Percentiles rank a stretch among this genome's conserved stretches.
These are phyloP conservation scores for Phymanthus crucifer DNA, from an alignment of 92 coral and sea anemone species.

Conservation along the genomic window DNA sequence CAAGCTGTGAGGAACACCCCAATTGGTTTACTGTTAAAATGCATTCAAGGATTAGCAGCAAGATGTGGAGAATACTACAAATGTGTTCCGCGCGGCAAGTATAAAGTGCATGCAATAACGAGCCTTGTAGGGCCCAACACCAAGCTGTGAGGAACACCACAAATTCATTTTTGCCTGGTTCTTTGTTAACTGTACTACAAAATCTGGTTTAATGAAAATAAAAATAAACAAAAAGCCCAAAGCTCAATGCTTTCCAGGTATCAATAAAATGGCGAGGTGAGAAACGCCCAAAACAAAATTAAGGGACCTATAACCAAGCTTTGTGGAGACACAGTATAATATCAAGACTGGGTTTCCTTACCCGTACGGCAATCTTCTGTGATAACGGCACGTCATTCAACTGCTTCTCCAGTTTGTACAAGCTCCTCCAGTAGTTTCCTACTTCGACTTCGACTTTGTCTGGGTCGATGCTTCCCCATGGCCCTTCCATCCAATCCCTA, in stretches of 20 bases:
- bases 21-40: no score
- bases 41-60: no score
- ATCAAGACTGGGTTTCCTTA: conserved; percentile 25
- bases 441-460: conserved; percentile 94
- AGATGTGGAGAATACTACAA: conserved; percentile 70
- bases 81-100: no score
- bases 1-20: no score
- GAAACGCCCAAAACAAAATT: background rate
- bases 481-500: conserved; percentile 99
- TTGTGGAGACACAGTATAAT: background rate
- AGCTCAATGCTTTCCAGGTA: no score
- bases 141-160: background rate
- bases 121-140: background rate
- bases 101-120: no score
- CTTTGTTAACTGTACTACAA: no score
- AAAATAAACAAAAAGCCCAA: background rate
- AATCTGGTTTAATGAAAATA: background rate
- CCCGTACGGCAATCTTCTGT: conserved; percentile 88
- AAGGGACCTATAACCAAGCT: background rate
- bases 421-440: conserved; percentile 96
- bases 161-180: no score
- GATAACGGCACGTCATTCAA: conserved; percentile 78
- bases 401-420: conserved; percentile 98
- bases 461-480: conserved; percentile 98
- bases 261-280: no score